phyloP scores from a whole-genome alignment of 2,888 invertebrate genomes.

The Eupithecia subumbrata region DNA sequence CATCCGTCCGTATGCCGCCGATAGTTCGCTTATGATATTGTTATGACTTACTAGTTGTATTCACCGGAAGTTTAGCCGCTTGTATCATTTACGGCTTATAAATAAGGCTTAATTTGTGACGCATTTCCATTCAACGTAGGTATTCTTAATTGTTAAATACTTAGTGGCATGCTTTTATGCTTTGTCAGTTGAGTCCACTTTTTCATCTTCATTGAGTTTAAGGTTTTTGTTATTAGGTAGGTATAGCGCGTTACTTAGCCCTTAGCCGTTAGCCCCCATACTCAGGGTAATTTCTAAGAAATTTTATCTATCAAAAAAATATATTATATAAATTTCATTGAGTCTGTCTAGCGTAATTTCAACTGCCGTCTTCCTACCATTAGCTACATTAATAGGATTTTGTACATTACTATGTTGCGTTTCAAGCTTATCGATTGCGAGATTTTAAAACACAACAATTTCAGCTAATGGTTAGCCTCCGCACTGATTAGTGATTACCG shows the following conservation, averaged over 20 bases:
- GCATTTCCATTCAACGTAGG: conserved; percentile 37
- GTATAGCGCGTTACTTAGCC: no score
- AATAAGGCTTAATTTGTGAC: conserved; percentile 42
- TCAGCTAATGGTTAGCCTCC: background rate
- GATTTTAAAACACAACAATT: conserved; percentile 1
- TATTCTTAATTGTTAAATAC: conserved; percentile 1
- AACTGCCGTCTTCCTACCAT: background rate
- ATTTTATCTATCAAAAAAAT: no score
- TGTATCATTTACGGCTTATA: conserved; percentile 51
- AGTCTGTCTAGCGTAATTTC: background rate
- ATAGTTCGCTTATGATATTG: conserved; percentile 57
- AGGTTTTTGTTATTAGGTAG: no score
- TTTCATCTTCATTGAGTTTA: background rate
- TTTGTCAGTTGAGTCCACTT: background rate
- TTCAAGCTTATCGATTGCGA: background rate
- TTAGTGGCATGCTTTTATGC: background rate
- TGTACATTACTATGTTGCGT: background rate
- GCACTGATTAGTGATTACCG: background rate
- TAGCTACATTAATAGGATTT: background rate
- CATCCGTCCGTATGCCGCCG: conserved; percentile 50
- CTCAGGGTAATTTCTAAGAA: no score
- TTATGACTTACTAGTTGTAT: conserved; percentile 55
- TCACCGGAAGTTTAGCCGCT: conserved; percentile 62
- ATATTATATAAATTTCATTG: no score
- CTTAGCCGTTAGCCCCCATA: no score